Conservation (phyloP, 1,140 invertebrate genomes). For the Teleogryllus occipitalis region DNA sequence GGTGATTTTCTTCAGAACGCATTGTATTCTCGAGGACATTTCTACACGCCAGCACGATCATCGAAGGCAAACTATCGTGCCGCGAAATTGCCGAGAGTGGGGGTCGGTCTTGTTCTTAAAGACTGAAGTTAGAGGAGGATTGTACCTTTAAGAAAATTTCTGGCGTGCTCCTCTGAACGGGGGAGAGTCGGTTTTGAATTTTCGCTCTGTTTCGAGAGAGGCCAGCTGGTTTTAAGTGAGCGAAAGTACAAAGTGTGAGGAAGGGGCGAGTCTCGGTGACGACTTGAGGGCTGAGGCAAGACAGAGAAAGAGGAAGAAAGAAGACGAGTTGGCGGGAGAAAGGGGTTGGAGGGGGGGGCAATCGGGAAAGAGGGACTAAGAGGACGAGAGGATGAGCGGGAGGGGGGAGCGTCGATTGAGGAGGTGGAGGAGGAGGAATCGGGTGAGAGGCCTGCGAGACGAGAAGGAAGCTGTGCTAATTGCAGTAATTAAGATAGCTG, state of each 20-base stretch:
- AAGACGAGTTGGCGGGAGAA: neutral
- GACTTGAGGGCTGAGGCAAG: neutral
- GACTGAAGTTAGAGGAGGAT: neutral
- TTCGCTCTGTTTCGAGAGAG: neutral
- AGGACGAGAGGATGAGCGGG: neutral
- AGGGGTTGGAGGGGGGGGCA: neutral
- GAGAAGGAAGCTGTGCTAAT: neutral
- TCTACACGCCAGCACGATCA: no score
- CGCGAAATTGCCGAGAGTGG: no score
- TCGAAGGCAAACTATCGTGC: no score
- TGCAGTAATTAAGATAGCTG: conserved; percentile 4
- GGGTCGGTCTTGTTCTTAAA: no score
- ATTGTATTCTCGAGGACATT: no score
- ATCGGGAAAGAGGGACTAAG: neutral
- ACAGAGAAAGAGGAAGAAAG: neutral
- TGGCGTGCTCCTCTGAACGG: neutral
- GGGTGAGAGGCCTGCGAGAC: neutral
- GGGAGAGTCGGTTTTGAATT: neutral
- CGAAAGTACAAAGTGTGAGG: neutral
- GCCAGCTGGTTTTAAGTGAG: neutral
- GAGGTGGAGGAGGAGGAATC: neutral
- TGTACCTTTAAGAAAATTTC: neutral
- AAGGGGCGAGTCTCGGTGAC: neutral
- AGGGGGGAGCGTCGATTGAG: neutral
- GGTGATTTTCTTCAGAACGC: no score